Evolutionary conservation across 2,797 vertebrate species (phyloP), one percentile per base, ranked within the genome.

Genomic region (Lagocephalus sceleratus): DNA sequence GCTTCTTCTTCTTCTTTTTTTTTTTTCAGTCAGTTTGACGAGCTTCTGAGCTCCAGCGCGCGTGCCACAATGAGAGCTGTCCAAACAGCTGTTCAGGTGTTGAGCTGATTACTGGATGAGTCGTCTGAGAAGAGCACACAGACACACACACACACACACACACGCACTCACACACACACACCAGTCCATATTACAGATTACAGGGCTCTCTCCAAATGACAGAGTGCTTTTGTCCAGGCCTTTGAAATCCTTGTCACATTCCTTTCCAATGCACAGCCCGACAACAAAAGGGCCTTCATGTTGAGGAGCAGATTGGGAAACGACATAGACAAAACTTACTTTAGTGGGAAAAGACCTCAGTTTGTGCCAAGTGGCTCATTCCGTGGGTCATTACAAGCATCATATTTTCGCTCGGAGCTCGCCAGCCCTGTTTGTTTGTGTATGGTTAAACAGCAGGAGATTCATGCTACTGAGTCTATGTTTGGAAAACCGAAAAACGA

Each of bases 181-280:
- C 67, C 14, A 40, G 9, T 45, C 75, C 70, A 76, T 89, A 91
- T 91, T 91, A 90, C 84, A 92, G 90, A 91, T 91, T 91, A 90
- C 84, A 92, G 90, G 87, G 87, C 85, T 86, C 78, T 76, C 77
- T 79, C 82, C 71, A 89, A 91, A 91, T 91, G 86, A 92, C 88
- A 91, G 89, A 91, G 88, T 85, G 87, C 86, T 89, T 91, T 90
- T 91, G 89, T 91, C 84, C 85, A 66, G 64, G 80, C 63, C 83
- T 87, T 87, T 90, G 84, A 88, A 90, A 90, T 86, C 82, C 76
- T 82, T 71, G 87, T 89, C 88, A 88, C 89, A 91, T 92, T 92
- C 90, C 89, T 91, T 88, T 90, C 89, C 81, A 54, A 89, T 77
- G 85, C 86, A 73, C 71, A 86, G 86, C 83, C 85, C 87, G 83